Conservation (phyloP, 2,888 invertebrate species). For the Drosophila dives region DNA sequence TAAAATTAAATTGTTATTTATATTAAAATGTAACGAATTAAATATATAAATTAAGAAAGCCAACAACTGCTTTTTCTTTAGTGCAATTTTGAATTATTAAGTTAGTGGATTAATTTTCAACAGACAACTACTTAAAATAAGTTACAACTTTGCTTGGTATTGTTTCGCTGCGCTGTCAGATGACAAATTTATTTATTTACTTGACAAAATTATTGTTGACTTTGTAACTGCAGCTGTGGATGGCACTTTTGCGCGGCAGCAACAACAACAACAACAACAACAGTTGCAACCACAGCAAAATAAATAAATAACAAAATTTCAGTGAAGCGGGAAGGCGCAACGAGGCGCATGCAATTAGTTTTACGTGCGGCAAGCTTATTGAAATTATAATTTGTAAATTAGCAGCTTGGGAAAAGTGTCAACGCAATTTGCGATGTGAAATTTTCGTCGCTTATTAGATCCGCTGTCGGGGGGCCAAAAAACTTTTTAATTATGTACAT, state of each 20-base stretch:
- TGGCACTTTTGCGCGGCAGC: conserved; percentile 17
- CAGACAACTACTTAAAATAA: not conserved
- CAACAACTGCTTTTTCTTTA: not conserved
- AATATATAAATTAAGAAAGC: too few relatives aligned
- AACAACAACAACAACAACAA: conserved; percentile 13
- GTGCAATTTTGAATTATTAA: not conserved
- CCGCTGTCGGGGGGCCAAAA: conserved; percentile 54
- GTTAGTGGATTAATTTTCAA: not conserved
- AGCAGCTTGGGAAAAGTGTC: conserved; percentile 44
- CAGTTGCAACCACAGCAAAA: conserved; percentile 12
- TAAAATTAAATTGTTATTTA: not conserved
- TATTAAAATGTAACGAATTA: too few relatives aligned
- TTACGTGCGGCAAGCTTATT: conserved; percentile 54
- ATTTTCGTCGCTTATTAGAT: conserved; percentile 44
- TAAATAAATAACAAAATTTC: conserved; percentile 30
- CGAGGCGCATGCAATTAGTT: conserved; percentile 55
- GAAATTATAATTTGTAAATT: conserved; percentile 74
- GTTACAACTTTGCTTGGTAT: not conserved
- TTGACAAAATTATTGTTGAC: conserved; percentile 51
- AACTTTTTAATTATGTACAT: conserved; percentile 70
- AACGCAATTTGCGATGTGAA: conserved; percentile 24
- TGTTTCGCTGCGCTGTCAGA: conserved; percentile 7
- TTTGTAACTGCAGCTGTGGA: conserved; percentile 51
- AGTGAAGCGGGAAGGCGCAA: conserved; percentile 7
- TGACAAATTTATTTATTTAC: conserved; percentile 43